Percentiles rank a stretch among this genome's conserved stretches.
Evolutionary conservation across 2,797 vertebrate genomes (phyloP).

Genomic region (Centroberyx gerrardi): DNA sequence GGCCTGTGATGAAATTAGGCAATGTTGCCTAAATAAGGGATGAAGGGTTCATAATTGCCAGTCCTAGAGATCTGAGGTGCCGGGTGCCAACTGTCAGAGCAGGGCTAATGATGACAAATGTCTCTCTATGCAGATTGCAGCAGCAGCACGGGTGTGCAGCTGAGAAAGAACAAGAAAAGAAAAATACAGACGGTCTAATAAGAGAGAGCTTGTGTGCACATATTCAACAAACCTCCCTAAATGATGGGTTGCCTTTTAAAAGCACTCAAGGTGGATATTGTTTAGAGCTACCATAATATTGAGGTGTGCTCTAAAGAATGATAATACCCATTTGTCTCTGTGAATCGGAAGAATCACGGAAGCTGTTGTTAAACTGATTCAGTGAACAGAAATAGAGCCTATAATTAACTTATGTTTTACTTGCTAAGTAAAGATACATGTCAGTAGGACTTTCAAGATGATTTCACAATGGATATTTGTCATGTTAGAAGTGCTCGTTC

Average conservation of each 20-base stretch:
- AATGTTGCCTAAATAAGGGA: conserved; percentile 89
- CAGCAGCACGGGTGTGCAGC: conserved; percentile 81
- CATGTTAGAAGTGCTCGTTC: conserved; percentile 7
- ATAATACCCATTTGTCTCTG: conserved; percentile 30
- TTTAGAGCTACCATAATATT: conserved; percentile 43
- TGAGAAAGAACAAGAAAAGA: conserved; percentile 78
- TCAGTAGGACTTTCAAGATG: conserved; percentile 29
- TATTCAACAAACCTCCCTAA: conserved; percentile 68
- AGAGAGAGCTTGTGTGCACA: conserved; percentile 75
- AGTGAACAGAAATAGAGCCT: conserved; percentile 18
- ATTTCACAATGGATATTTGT: conserved; percentile 35
- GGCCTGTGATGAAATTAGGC: conserved; percentile 86
- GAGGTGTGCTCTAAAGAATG: conserved; percentile 28
- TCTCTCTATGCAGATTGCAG: conserved; percentile 97
- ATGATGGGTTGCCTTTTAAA: conserved; percentile 56
- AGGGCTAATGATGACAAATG: conserved; percentile 99
- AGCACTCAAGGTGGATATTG: conserved; percentile 51
- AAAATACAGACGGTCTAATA: conserved; percentile 68
- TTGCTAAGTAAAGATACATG: conserved; percentile 3
- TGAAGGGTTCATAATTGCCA: conserved; percentile 94
- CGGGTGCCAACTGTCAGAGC: conserved; percentile 99
- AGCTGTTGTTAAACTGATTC: conserved; percentile 17
- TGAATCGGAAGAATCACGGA: background rate
- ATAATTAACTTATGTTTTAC: conserved; percentile 22
- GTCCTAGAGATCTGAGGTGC: conserved; percentile 95